Conservation (phyloP, 2,797 vertebrate species). For the Phyllotis vaccarum region DNA sequence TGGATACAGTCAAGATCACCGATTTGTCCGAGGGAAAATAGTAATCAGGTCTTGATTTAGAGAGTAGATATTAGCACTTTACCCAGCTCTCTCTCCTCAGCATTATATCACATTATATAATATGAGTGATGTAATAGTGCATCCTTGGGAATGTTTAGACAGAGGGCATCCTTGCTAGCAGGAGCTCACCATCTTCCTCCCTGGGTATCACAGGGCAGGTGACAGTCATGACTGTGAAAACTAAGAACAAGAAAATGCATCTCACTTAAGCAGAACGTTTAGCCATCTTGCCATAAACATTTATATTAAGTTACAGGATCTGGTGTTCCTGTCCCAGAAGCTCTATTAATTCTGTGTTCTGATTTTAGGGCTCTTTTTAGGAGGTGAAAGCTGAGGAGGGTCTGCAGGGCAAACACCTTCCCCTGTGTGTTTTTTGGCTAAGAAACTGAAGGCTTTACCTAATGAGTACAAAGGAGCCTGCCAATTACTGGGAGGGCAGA, state of each 20-base stretch:
- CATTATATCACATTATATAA: not conserved
- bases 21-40: not conserved
- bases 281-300: not conserved
- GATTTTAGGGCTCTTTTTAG: not conserved
- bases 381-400: not conserved
- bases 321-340: not conserved
- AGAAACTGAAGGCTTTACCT: slow-evolving; percentile 16
- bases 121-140: not conserved
- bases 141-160: not conserved
- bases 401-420: not conserved
- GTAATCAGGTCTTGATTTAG: not conserved
- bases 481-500: not conserved
- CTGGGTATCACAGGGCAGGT: not conserved
- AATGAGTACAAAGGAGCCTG: not conserved
- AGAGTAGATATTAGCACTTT: not conserved
- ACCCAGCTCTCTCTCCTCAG: not conserved
- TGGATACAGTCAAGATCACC: not conserved
- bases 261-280: slow-evolving; percentile 14
- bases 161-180: not conserved
- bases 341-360: not conserved
- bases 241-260: slow-evolving; percentile 16
- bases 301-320: not conserved
- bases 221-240: not conserved
- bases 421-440: slow-evolving; percentile 45
- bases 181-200: not conserved